phyloP scores from a whole-genome alignment of 2,113 vertebrate species.

The Lonchura striata region DNA sequence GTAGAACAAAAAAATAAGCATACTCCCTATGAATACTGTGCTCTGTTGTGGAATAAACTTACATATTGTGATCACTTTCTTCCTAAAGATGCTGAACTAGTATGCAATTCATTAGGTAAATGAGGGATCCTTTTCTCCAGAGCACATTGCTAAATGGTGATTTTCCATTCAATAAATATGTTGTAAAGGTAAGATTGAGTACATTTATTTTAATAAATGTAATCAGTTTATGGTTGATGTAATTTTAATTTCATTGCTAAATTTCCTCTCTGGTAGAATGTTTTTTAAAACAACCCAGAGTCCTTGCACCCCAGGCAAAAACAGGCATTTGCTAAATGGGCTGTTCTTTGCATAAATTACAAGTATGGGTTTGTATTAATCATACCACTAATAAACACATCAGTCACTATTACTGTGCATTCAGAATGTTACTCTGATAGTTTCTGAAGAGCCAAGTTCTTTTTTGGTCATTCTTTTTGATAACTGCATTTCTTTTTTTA shows the following conservation, averaged over 20 bases:
- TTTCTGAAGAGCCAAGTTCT: neutral
- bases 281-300: neutral
- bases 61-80: neutral
- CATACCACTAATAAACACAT: neutral
- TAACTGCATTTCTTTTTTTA: neutral
- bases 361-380: neutral
- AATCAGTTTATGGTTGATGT: constrained; percentile 12
- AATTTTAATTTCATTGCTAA: constrained; percentile 5
- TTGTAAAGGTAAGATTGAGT: neutral
- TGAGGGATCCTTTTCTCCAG: neutral
- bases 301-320: neutral
- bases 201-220: constrained; percentile 45
- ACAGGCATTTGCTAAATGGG: neutral
- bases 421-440: neutral
- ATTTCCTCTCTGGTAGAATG: neutral
- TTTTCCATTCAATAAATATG: constrained; percentile 43
- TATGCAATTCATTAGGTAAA: constrained; percentile 29
- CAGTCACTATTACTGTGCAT: neutral
- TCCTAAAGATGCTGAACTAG: constrained; percentile 1
- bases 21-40: neutral
- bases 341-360: neutral
- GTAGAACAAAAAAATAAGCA: neutral
- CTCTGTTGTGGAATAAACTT: neutral
- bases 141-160: constrained; percentile 16
- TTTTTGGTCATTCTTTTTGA: neutral